These are phyloP conservation scores for Chymomyza costata DNA, from an alignment of 1,140 invertebrate species.

Conservation along the genomic window DNA sequence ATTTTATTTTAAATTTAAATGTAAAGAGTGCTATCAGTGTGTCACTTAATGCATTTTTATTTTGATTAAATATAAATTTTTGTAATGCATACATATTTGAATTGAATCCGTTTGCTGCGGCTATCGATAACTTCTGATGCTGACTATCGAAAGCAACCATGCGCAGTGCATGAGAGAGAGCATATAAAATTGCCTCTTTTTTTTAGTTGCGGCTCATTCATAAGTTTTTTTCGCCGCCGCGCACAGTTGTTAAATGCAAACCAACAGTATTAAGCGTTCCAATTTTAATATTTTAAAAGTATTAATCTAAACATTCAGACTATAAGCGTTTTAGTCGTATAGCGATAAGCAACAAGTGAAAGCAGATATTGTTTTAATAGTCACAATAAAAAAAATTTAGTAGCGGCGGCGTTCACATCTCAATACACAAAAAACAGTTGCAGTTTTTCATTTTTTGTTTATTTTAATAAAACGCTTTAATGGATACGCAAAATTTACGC, in stretches of 20 bases:
- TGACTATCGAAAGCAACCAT: no score
- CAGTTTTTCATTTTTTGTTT: conserved; percentile 26
- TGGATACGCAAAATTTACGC: conserved; percentile 7
- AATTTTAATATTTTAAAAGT: conserved; percentile 16
- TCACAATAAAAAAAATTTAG: not conserved
- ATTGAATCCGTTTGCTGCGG: no score
- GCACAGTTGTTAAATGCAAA: conserved; percentile 31
- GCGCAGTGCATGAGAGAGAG: conserved; percentile 22
- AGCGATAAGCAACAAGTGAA: conserved; percentile 56
- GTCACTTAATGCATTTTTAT: no score
- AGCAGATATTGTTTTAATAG: conserved; percentile 8
- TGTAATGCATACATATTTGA: not conserved
- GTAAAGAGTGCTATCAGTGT: no score
- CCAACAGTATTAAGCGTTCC: conserved; percentile 52
- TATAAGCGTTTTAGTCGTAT: conserved; percentile 1
- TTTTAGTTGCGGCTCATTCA: conserved; percentile 59
- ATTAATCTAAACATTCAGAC: conserved; percentile 2
- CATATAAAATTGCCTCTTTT: conserved; percentile 17
- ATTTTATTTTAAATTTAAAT: no score
- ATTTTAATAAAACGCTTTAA: conserved; percentile 13
- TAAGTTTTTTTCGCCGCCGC: conserved; percentile 39
- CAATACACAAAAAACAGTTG: conserved; percentile 5
- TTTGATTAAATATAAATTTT: no score
- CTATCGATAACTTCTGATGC: no score
- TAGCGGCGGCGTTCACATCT: not conserved